Percentiles rank a stretch among this genome's conserved stretches.
Evolutionary conservation across 2,888 invertebrate genomes (phyloP).

Genomic region (Acanthococcus lagerstroemiae): DNA sequence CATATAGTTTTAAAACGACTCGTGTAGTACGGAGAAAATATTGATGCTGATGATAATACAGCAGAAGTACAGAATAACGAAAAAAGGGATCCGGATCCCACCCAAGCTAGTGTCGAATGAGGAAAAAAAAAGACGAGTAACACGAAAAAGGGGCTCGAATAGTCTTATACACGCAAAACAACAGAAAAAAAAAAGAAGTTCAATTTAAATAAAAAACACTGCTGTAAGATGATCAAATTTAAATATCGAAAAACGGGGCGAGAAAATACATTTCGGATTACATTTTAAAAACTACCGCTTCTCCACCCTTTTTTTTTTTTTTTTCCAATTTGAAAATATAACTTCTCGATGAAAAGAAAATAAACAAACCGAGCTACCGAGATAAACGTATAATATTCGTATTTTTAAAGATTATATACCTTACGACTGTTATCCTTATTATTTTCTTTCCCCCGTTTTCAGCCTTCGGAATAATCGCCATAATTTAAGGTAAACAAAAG

Average conservation of each 20-base stretch:
- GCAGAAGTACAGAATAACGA: neutral
- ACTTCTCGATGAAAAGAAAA: constrained; percentile 30
- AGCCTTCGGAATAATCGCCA: constrained; percentile 14
- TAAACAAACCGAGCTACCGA: constrained; percentile 10
- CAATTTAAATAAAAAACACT: constrained; percentile 30
- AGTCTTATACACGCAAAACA: neutral
- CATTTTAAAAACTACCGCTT: constrained; percentile 16
- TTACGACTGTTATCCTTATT: constrained; percentile 13
- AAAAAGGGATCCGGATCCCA: too few species aligned
- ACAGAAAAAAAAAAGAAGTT: constrained; percentile 15
- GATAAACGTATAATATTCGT: constrained; percentile 21
- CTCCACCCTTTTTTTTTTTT: neutral
- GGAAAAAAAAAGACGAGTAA: neutral
- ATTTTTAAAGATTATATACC: constrained; percentile 17
- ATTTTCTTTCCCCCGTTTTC: constrained; percentile 6
- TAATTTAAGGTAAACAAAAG: constrained; percentile 24
- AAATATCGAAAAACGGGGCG: constrained; percentile 28
- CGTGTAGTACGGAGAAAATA: neutral
- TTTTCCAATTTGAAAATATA: constrained; percentile 19
- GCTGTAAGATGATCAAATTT: constrained; percentile 29
- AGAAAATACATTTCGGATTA: constrained; percentile 29
- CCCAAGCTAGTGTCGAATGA: too few species aligned
- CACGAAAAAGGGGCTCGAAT: neutral
- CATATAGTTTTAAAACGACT: neutral
- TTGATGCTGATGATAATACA: neutral